Evolutionary conservation across 2,797 vertebrate genomes (phyloP), one percentile per base, ranked within the genome.

Genomic region (Lepus oiostolus): DNA sequence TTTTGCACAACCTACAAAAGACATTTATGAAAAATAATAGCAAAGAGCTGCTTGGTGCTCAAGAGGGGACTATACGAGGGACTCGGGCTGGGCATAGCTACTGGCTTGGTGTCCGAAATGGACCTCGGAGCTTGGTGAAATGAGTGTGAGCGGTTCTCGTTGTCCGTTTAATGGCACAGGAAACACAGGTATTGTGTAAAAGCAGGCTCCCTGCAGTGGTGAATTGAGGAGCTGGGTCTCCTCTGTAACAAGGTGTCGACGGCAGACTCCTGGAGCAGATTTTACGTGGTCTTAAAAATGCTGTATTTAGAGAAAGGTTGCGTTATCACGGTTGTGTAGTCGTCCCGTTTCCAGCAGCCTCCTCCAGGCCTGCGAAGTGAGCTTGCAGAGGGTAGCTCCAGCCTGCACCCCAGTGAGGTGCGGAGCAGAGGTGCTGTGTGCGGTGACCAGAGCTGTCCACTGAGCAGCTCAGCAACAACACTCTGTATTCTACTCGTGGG

Each of bases 1-100:
- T 60, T 70, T 87, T 47, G 50, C 19, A 52, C 24, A 88, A n/a
- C 63, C 63, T 90, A 24, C 68, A 85, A 96, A 81, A 67, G 81
- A 42, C 19, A 62, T 58, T 2, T 86, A 42, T 75, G 63, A 93
- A 87, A 80, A 58, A 81, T 68, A 9, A 77, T 22, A 94, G 82
- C 12, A 54, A 65, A 85, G 65, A 84, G 35, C 32, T 74, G 0
- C 19, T 7, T 77, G 54, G 75, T 67, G 28, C 68, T 72, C 11
- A 63, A 58, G 42, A 79, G 68, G 16, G 90, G 63, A 77, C 2
- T 38, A 1, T 50, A 21, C 35, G 28, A 63, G 86, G 62, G 10
- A 22, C 42, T 72, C 88, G 26, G 13, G n/a, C 24, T 50, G 79
- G 71, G 50, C 58, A 83, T 8, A 85, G 65, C 80, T 90, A 85